Percentiles rank a stretch among this genome's conserved stretches.
phyloP scores from a whole-genome alignment of 1,140 invertebrate genomes.

The Yoshiicerus persimilis region DNA sequence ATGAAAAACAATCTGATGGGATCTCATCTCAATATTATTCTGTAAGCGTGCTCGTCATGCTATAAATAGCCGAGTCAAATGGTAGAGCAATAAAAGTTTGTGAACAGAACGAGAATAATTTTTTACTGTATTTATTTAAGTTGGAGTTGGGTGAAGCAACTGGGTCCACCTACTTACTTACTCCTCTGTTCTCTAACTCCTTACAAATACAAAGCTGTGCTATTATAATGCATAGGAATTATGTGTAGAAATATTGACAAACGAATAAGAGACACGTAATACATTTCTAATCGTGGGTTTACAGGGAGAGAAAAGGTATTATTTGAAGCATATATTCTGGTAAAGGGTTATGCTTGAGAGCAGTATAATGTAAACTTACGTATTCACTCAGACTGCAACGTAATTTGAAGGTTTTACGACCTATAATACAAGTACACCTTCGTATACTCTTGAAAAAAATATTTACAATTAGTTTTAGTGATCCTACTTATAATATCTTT shows the following conservation, averaged over 20 bases:
- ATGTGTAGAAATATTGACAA: too few relatives aligned
- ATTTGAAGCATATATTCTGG: too few relatives aligned
- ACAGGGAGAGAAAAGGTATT: too few relatives aligned
- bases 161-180: too few relatives aligned
- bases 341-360: neutral
- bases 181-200: too few relatives aligned
- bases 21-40: neutral
- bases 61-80: slow-evolving; percentile 6
- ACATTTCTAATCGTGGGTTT: too few relatives aligned
- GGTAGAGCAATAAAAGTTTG: neutral
- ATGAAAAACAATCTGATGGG: neutral
- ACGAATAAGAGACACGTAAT: too few relatives aligned
- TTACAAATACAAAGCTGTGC: too few relatives aligned
- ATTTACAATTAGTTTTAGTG: neutral
- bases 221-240: too few relatives aligned
- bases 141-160: too few relatives aligned
- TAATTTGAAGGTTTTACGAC: neutral
- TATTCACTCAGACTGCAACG: neutral
- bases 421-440: neutral
- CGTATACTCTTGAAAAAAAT: neutral
- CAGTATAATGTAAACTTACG: too few relatives aligned
- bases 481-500: neutral
- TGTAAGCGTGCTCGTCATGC: neutral
- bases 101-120: neutral
- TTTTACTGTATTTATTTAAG: neutral